Conservation (phyloP, 1,140 invertebrate species). For the Thereuonema tuberculata region DNA sequence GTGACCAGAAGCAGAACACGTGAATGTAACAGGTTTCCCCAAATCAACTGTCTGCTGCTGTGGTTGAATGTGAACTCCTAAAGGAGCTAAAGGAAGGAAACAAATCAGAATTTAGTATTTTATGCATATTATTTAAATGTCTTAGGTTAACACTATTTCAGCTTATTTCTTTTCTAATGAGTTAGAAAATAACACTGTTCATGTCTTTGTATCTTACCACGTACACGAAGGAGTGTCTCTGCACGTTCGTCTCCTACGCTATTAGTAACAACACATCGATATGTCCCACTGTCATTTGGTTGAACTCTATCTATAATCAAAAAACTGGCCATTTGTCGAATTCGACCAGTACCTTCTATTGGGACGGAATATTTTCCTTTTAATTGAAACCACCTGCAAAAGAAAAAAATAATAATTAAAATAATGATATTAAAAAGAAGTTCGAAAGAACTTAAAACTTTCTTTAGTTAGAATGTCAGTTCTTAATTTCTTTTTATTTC, state of each 20-base stretch:
- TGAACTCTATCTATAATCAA: slow-evolving; percentile 63
- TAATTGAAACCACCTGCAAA: slow-evolving; percentile 3
- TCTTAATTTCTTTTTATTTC: too few relatives aligned
- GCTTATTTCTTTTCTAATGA: too few relatives aligned
- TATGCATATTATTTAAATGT: too few relatives aligned
- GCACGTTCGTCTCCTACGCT: slow-evolving; percentile 83
- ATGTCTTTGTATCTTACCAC: slow-evolving; percentile 40
- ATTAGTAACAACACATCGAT: slow-evolving; percentile 86
- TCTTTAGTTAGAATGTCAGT: too few relatives aligned
- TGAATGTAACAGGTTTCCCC: slow-evolving; percentile 24
- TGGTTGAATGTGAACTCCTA: slow-evolving; percentile 25
- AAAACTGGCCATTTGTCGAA: slow-evolving; percentile 86
- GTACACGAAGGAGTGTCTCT: slow-evolving; percentile 81
- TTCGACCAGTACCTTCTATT: slow-evolving; percentile 30
- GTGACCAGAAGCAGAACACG: slow-evolving; percentile 45
- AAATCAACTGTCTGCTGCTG: slow-evolving; percentile 26
- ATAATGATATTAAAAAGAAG: too few relatives aligned
- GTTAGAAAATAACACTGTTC: too few relatives aligned
- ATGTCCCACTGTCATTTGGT: slow-evolving; percentile 63
- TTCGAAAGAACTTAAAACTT: too few relatives aligned
- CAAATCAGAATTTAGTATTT: too few relatives aligned
- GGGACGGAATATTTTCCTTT: neutral
- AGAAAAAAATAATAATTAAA: neutral
- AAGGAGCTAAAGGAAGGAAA: slow-evolving; percentile 31
- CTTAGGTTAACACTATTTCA: too few relatives aligned